Evolutionary conservation across 1,140 invertebrate genomes (phyloP), one percentile per base, ranked within the genome.

Genomic region (Cephus cinctus): DNA sequence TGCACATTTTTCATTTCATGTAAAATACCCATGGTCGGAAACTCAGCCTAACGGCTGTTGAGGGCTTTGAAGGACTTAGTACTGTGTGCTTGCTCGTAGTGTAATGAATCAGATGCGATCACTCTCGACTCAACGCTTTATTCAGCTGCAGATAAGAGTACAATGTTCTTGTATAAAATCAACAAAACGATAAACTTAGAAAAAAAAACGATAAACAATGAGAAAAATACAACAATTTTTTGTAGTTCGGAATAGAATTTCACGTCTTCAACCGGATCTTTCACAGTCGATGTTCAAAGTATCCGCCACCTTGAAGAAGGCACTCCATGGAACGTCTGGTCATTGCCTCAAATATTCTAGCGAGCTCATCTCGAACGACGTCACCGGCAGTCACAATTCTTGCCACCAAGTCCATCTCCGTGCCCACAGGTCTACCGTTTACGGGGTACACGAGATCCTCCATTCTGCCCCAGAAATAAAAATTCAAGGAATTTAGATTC

Each of bases 401-500:
- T 35, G 12, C 32, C 32, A 35, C 32, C 32, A 35, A 35, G 14
- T 35, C 32, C 32, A 35, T 35, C 32, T 35, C 1, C 32, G 32
- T 35, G 12, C n/a, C 32, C 18, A 35, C 12, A 12, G 32, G 12
- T 35, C 32, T 12, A 35, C 32, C 32, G 32, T 12, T 35, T 35
- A 14, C 32, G 32, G 32, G 32, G 32, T 66, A 71, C 43, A 64
- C 54, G 39, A 59, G 55, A 35, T 40, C 50, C 52, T 59, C 73
- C 50, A 74, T 46, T 36, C 61, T 55, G 22, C 67, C 71, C 71
- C 66, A 72, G 9, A 61, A 52, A 61, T 67, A 69, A 63, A 67
- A 77, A 62, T 76, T 65, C 31, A 67, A 47, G 12, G 64, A 64
- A 20, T 56, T 67, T 19, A 75, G 47, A 55, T 76, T 71, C 23